A percentile compares a stretch with the other conserved stretches of the same genome.
Evolutionary conservation across 2,113 vertebrate genomes (phyloP).

Genomic region (Coryphaenoides rupestris): DNA sequence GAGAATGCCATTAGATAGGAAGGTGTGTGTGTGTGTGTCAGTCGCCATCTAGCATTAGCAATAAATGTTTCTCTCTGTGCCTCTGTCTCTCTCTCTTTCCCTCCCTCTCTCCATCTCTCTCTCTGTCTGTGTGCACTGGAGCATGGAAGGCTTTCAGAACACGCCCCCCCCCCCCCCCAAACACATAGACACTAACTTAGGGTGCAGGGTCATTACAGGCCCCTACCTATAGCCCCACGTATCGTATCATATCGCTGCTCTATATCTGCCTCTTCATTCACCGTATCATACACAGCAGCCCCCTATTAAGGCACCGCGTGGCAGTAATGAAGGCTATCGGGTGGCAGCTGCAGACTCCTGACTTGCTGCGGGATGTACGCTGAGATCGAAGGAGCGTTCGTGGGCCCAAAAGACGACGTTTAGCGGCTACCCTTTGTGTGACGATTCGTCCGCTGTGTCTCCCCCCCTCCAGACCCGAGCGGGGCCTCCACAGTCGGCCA

Average conservation of each 20-base stretch:
- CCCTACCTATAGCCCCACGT: constrained; percentile 65
- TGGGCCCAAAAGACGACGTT: too few relatives aligned
- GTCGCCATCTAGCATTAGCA: constrained; percentile 47
- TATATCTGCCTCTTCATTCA: constrained; percentile 62
- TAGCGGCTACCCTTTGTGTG: too few relatives aligned
- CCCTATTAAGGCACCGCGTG: constrained; percentile 40
- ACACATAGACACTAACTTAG: constrained; percentile 55
- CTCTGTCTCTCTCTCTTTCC: neutral
- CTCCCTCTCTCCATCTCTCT: too few relatives aligned
- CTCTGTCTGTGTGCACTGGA: constrained; percentile 45
- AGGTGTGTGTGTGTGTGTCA: too few relatives aligned
- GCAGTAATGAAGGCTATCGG: constrained; percentile 43
- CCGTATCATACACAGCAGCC: constrained; percentile 41
- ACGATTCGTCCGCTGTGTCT: neutral
- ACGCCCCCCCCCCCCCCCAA: constrained; percentile 41
- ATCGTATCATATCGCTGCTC: constrained; percentile 68
- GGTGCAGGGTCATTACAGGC: constrained; percentile 72
- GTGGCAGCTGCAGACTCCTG: constrained; percentile 5
- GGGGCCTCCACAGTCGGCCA: constrained; percentile 35
- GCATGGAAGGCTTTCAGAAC: constrained; percentile 74
- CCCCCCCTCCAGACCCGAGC: constrained; percentile 44
- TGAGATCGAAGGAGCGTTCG: too few relatives aligned
- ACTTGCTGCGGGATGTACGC: too few relatives aligned
- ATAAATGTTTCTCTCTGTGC: constrained; percentile 58
- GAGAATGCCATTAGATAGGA: constrained; percentile 9